Base-by-base conservation (phyloP, 2,888 invertebrate species). In the Nyleta sp. region DNA sequence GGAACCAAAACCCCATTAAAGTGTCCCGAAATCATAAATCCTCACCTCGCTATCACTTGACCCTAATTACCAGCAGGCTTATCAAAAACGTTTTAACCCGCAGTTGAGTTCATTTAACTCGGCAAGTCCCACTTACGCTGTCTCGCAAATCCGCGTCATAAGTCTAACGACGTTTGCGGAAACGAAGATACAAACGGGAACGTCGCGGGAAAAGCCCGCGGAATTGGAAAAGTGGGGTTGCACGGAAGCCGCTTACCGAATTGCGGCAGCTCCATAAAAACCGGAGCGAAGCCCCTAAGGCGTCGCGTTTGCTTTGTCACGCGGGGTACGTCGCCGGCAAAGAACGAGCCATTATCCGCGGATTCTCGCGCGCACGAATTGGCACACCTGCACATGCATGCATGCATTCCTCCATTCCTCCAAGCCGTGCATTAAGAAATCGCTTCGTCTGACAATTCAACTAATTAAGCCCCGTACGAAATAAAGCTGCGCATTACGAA, bases 331-430 rank as follows among this genome's bases (percentile, higher is more conserved):
- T 72, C 48, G 78, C 74, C 57, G 40, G 46, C 68, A 70, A 78
- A 78, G 46, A 78, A 62, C 71, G 48, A 68, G 76, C 80, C 76
- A 81, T 82, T 83, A 82, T 78, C 71, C 72, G 72, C 68, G 78
- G 59, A 80, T 70, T 79, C 70, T 42, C 53, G 64, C 40, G 70
- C 74, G 68, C 72, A 65, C 70, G 53, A 65, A 73, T 70, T 75
- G 70, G 73, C 65, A 73, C 76, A 72, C 73, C 55, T 77, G 67
- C 60, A 46, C 65, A 50, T 50, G 35, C 68, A 65, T 65, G 20
- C 48, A 20, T 53, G 33, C 52, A 73, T 73, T 64, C 72, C 40
- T 55, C 38, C 42, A 24, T 35, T 24, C 64, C 17, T 35, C 33
- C 33, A 31, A 40, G 52, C 57, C 40, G 52, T 68, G 73, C 76